A percentile compares a stretch with the other conserved stretches of the same genome.
phyloP scores from a whole-genome alignment of 2,888 invertebrate species.

The Alentia gelatinosa region DNA sequence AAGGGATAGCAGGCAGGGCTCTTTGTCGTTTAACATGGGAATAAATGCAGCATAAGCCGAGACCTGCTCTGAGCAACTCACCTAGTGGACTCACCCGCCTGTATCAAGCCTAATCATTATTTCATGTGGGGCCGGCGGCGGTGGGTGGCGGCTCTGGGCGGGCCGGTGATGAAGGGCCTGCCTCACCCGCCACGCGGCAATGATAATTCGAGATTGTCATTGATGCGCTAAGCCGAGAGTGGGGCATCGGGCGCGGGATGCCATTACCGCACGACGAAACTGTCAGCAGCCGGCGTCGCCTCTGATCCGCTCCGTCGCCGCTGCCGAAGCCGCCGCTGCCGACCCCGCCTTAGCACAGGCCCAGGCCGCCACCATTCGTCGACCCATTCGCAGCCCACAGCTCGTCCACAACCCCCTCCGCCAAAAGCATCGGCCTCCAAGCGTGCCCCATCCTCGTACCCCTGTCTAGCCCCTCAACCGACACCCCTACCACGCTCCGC shows the following conservation, averaged over 20 bases:
- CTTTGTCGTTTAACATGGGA: not conserved
- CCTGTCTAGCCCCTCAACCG: not conserved
- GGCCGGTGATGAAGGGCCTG: not conserved
- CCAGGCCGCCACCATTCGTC: too few relatives aligned
- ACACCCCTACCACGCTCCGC: not conserved
- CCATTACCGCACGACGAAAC: not conserved
- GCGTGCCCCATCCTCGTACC: not conserved
- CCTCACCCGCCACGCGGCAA: not conserved
- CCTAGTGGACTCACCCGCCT: not conserved
- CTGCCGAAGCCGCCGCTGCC: not conserved
- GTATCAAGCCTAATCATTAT: not conserved
- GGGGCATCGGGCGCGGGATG: not conserved
- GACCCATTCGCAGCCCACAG: not conserved
- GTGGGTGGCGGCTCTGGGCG: not conserved
- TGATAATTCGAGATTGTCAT: conserved; percentile 16
- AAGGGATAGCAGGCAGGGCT: too few relatives aligned
- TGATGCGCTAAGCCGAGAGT: not conserved
- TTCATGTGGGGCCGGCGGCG: not conserved
- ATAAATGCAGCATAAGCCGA: not conserved
- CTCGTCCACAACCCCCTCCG: not conserved
- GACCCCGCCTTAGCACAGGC: too few relatives aligned
- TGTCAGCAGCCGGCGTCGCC: not conserved
- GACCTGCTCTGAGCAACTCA: not conserved
- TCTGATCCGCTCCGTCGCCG: not conserved
- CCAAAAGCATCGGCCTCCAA: too few relatives aligned